Conservation (phyloP, 64 coral and sea anemone genomes). For the Anthopleura sola region DNA sequence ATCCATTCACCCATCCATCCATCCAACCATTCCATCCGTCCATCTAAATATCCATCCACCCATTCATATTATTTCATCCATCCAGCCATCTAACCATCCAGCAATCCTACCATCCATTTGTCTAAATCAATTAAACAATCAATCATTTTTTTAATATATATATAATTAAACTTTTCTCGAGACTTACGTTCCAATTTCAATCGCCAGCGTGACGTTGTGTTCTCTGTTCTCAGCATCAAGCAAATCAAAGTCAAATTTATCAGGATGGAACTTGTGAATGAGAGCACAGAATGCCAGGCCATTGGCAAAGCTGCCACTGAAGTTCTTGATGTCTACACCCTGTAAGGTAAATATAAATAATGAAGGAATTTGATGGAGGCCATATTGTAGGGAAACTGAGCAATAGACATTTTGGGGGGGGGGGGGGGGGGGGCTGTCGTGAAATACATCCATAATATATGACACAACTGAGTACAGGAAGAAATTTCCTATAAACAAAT, state of each 20-base stretch:
- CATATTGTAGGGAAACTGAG: no score
- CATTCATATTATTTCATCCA: no score
- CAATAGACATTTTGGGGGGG: no score
- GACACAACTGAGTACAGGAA: no score
- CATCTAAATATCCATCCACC: no score
- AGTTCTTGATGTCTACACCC: constrained; percentile 79
- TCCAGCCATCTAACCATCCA: not conserved
- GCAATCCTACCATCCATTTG: not conserved
- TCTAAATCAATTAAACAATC: no score
- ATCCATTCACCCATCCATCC: not conserved
- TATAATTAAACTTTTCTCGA: no score
- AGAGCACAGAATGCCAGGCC: constrained; percentile 72
- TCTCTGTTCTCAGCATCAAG: constrained; percentile 62
- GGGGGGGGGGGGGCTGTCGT: no score
- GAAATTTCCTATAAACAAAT: no score
- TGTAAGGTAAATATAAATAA: constrained; percentile 28
- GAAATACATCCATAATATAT: no score
- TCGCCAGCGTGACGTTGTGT: constrained; percentile 51
- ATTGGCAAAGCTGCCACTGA: constrained; percentile 69
- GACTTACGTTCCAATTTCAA: constrained; percentile 65
- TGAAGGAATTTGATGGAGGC: no score
- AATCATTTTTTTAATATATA: no score
- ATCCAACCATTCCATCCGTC: not conserved
- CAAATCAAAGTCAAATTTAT: constrained; percentile 61
- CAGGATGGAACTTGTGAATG: constrained; percentile 90